Percentiles rank a stretch among this genome's conserved stretches.
phyloP scores from a whole-genome alignment of 2,888 invertebrate genomes.

The Poecilobothrus nobilitatus region DNA sequence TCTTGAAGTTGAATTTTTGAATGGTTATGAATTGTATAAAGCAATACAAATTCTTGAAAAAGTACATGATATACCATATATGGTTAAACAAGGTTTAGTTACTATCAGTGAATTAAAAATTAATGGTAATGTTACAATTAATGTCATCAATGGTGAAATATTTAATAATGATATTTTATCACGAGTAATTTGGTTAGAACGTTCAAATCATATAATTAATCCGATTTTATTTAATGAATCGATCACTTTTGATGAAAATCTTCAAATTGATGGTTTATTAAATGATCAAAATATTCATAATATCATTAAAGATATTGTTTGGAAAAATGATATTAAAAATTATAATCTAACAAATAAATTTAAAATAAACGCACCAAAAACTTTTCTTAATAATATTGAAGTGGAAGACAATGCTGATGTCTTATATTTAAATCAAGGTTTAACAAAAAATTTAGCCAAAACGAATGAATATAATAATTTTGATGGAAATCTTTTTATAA shows the following conservation, averaged over 20 bases:
- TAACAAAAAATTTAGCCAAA: neutral
- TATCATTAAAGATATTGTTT: conserved; percentile 41
- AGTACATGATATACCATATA: conserved; percentile 33
- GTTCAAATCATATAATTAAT: conserved; percentile 36
- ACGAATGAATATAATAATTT: conserved; percentile 21
- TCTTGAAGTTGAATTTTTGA: conserved; percentile 36
- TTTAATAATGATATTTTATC: conserved; percentile 37
- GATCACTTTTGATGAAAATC: conserved; percentile 27
- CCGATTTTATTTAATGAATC: conserved; percentile 32
- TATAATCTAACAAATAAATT: neutral
- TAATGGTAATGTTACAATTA: conserved; percentile 41
- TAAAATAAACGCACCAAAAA: conserved; percentile 27
- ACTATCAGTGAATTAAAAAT: conserved; percentile 41
- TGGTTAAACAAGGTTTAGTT: conserved; percentile 41
- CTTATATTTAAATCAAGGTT: conserved; percentile 39
- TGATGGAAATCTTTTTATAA: conserved; percentile 29
- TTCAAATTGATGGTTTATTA: conserved; percentile 34
- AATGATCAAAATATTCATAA: conserved; percentile 39
- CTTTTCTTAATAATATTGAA: conserved; percentile 29
- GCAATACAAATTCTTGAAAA: conserved; percentile 32
- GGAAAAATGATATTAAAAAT: conserved; percentile 36
- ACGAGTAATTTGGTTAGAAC: conserved; percentile 41
- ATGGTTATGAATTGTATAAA: conserved; percentile 35
- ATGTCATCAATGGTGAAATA: conserved; percentile 27
- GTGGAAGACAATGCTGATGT: conserved; percentile 35